Conservation (phyloP, 2,113 vertebrate species). For the Caracal caracal region DNA sequence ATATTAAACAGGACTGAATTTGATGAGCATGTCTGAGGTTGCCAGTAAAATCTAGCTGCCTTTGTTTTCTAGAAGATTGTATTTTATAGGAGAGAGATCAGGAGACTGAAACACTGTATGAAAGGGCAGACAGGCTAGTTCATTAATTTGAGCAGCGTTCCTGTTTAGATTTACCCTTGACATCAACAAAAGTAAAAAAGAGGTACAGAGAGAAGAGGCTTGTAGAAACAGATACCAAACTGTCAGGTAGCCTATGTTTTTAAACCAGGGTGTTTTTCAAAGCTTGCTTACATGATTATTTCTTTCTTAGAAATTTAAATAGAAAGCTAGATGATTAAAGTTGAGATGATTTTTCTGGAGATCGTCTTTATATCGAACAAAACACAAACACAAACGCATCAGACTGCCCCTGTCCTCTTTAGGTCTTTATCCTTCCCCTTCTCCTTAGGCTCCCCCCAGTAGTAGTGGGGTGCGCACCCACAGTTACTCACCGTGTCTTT, state of each 20-base stretch:
- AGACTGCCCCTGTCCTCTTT: background rate
- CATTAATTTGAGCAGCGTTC: slow-evolving; percentile 25
- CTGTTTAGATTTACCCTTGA: background rate
- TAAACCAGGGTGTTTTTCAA: background rate
- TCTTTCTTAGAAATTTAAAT: background rate
- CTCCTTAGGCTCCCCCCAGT: background rate
- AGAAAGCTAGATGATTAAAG: background rate
- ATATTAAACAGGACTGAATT: slow-evolving; percentile 39
- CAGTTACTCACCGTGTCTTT: background rate
- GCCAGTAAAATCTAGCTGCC: slow-evolving; percentile 43
- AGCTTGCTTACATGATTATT: slow-evolving; percentile 7
- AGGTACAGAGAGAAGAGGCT: background rate
- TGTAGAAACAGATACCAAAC: background rate
- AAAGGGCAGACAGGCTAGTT: background rate
- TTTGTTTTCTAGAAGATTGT: slow-evolving; percentile 61
- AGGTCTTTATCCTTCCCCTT: background rate
- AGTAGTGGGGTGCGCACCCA: background rate
- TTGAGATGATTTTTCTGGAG: slow-evolving; percentile 27
- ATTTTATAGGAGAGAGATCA: slow-evolving; percentile 35
- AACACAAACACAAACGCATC: background rate
- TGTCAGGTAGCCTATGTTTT: background rate
- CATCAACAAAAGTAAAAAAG: background rate
- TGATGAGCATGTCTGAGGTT: slow-evolving; percentile 47
- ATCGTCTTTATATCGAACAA: background rate
- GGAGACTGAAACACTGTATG: background rate